A percentile compares a stretch with the other conserved stretches of the same genome.
Conservation (phyloP, 92 coral and sea anemone genomes). For the Virgularia gustaviana region DNA sequence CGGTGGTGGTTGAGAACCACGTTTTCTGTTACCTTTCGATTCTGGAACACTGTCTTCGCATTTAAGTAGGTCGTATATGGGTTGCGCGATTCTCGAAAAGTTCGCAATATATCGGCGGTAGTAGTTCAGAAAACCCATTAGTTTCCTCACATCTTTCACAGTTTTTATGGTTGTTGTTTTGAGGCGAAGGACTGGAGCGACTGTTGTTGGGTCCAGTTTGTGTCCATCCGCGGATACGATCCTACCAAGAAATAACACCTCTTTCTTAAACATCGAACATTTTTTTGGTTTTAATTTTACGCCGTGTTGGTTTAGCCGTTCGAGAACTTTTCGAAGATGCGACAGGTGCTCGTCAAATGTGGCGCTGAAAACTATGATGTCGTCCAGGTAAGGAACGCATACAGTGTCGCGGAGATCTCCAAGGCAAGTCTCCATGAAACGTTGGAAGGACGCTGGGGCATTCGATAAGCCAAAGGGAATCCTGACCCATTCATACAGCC, state of each 20-base stretch:
- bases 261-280: slow-evolving; percentile 18
- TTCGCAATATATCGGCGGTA: slow-evolving; percentile 46
- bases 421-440: slow-evolving; percentile 30
- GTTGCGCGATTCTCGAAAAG: slow-evolving; percentile 37
- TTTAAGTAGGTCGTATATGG: slow-evolving; percentile 48
- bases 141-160: slow-evolving; percentile 45
- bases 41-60: no score
- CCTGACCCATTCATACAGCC: slow-evolving; percentile 58
- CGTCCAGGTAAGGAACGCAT: slow-evolving; percentile 42
- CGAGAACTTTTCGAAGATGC: slow-evolving; percentile 5
- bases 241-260: slow-evolving; percentile 15
- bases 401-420: slow-evolving; percentile 11
- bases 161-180: slow-evolving; percentile 48
- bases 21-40: no score
- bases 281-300: slow-evolving; percentile 20
- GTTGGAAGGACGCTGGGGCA: slow-evolving; percentile 54
- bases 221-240: slow-evolving; percentile 10
- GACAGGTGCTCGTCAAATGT: slow-evolving; percentile 6
- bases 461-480: slow-evolving; percentile 58
- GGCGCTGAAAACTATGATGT: slow-evolving; percentile 31
- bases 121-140: slow-evolving; percentile 53
- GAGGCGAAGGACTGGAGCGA: slow-evolving; percentile 45
- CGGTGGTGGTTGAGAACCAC: no score
- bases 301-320: not conserved
- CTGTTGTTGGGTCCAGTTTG: not conserved